Evolutionary conservation across 2,113 vertebrate genomes (phyloP).

Genomic region (Lamprologus speciosus): DNA sequence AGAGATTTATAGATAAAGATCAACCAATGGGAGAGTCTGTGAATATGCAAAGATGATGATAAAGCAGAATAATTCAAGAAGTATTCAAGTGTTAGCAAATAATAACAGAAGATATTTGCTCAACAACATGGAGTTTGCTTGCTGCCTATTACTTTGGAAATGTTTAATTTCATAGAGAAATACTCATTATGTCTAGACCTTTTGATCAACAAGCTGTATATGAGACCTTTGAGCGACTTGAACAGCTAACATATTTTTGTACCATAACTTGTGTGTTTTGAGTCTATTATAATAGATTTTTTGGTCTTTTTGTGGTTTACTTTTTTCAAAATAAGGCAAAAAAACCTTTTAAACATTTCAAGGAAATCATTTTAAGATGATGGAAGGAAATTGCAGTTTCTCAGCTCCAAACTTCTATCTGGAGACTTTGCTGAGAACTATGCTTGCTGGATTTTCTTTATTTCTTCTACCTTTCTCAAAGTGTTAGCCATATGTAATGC

Average conservation of each 20-base stretch:
- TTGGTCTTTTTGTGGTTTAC: not conserved
- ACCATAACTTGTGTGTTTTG: not conserved
- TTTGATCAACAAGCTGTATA: not conserved
- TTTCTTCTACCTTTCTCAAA: not conserved
- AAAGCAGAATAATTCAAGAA: not conserved
- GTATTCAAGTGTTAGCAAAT: not conserved
- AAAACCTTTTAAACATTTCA: not conserved
- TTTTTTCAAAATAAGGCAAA: not conserved
- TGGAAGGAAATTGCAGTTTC: not conserved
- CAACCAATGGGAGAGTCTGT: too few species aligned
- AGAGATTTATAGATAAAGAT: too few species aligned
- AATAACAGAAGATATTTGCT: not conserved
- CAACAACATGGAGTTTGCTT: not conserved
- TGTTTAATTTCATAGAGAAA: not conserved
- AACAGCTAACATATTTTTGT: not conserved
- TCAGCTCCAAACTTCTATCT: not conserved
- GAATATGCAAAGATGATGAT: not conserved
- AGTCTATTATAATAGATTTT: not conserved
- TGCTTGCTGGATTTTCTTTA: not conserved
- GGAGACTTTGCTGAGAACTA: not conserved
- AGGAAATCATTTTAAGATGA: not conserved
- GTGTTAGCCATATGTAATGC: conserved; percentile 55
- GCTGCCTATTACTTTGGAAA: not conserved
- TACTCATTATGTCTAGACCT: not conserved
- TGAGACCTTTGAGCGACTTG: not conserved